These are phyloP conservation scores for Chromoteleia sp. DNA, from an alignment of 2,888 invertebrate species.

Conservation along the genomic window DNA sequence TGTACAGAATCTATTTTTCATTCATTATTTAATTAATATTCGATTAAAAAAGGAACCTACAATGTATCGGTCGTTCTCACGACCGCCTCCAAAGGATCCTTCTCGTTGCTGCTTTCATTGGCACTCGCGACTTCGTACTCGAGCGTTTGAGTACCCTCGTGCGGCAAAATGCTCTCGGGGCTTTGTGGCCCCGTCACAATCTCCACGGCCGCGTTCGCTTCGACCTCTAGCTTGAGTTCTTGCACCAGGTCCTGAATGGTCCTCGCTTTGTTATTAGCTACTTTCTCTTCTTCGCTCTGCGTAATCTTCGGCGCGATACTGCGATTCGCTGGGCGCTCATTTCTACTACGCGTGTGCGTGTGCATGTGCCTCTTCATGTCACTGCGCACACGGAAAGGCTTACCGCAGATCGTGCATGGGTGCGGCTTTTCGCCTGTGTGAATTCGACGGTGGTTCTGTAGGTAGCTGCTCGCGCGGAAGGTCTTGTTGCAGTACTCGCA, in stretches of 20 bases:
- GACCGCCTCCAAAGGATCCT: slow-evolving; percentile 84
- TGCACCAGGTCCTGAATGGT: slow-evolving; percentile 81
- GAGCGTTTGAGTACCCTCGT: slow-evolving; percentile 78
- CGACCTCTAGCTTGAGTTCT: slow-evolving; percentile 81
- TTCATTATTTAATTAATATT: too few species aligned
- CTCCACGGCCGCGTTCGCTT: slow-evolving; percentile 79
- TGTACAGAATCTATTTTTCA: too few species aligned
- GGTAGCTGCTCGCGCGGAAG: slow-evolving; percentile 94
- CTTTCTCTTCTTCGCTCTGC: slow-evolving; percentile 66
- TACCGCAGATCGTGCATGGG: slow-evolving; percentile 90
- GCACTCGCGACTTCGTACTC: slow-evolving; percentile 78
- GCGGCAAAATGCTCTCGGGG: slow-evolving; percentile 82
- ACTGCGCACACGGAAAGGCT: slow-evolving; percentile 92
- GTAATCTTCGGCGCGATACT: slow-evolving; percentile 51
- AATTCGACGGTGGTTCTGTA: slow-evolving; percentile 93
- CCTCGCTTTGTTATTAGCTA: slow-evolving; percentile 68
- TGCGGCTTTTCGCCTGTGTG: slow-evolving; percentile 94
- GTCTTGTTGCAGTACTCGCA: slow-evolving; percentile 94
- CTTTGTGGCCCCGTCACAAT: slow-evolving; percentile 78
- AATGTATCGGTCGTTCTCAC: slow-evolving; percentile 84
- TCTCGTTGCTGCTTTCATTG: slow-evolving; percentile 75
- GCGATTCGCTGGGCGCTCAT: slow-evolving; percentile 74
- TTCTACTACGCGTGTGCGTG: slow-evolving; percentile 87
- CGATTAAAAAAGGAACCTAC: slow-evolving; percentile 82
- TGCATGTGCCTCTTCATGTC: slow-evolving; percentile 93